Base-by-base conservation (phyloP, 2,888 invertebrate genomes). In the Cosmopolites sordidus region DNA sequence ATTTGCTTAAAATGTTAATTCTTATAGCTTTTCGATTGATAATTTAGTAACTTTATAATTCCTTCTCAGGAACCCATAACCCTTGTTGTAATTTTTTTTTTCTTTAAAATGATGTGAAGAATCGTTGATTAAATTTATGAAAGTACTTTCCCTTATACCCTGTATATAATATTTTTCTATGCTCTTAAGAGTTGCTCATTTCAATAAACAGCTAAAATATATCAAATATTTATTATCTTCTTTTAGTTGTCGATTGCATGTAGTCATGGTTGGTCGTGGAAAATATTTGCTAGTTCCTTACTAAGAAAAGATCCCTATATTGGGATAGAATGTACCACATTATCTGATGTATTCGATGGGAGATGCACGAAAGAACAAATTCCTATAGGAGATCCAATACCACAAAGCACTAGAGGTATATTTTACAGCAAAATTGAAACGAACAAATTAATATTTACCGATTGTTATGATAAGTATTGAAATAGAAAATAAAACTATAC, bases 251-350 rank as follows among this genome's bases (percentile, higher is more conserved):
- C 73, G 78, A 87, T 83, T 64, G 79, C 78, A 3, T 87, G 87
- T 72, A 87, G 87, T 66, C 88, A 88, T 68, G 80, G 80, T 0
- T 78, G 84, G 49, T 78, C 86, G 1, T 78, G 79, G 65, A 69
- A 76, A 58, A 84, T 78, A 62, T 87, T 82, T 68, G 77, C 76
- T 0, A 84, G 86, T 66, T 87, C 87, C 2, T 81, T 87, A 41
- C 70, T 73, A n/a, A 70, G 76, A 1, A 68, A 73, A 0, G 64
- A 64, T 30, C 78, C 77, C 1, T 87, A 84, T 66, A 67, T 74
- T 4, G 78, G 82, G 0, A 73, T 76, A 30, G 76, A 76, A 2
- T 87, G 87, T 65, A 70, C 75, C 2, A 77, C 71, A 51, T 79
- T 83, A 75, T 66, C 73, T 0, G 69, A 75, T n/a, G 79, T 75